Evolutionary conservation across 1,140 invertebrate species (phyloP), one percentile per base, ranked within the genome.

Genomic region (Drosophila punjabiensis): DNA sequence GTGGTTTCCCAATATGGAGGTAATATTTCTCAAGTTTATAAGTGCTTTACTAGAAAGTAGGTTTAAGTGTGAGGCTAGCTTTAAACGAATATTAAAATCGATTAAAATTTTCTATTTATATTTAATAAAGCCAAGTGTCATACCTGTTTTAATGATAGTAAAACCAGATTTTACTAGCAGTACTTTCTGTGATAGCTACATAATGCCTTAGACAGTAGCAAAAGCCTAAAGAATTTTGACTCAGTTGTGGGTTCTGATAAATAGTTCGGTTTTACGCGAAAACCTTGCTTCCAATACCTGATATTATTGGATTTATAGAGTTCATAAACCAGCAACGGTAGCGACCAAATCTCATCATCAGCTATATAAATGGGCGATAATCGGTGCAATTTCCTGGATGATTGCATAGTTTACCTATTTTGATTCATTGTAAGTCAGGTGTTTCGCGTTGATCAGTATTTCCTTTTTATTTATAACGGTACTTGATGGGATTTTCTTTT

Each of bases 401-500:
- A 39, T 68, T 32, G 39, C 35, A 24, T 18, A 56, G 24, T 39
- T 69, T 11, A 3, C 33, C 39, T 69, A 64, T 56, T 71, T 71
- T 71, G 37, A 47, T n/a, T 68, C 50, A 47, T 18, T 68, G 32
- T 56, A 32, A 56, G 68, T 47, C 68, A 67, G 68, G 68, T 69
- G 68, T 37, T 53, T 10, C 9, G 18, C 8, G 18, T 30, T 16
- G 37, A 55, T 18, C n/a, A 71, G 39, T 16, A n/a, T 56, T 55
- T 47, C 32, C 48, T 52, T 58, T 56, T 58, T 67, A 67, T 70
- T 70, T 67, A 70, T 67, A 33, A 11, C 24, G 28, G 35, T 33
- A 41, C 45, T 69, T 69, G 18, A 16, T 35, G 24, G 70, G 69
- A 74, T 74, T 74, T 53, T 52, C 68, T 41, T 52, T 74, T 53